These are phyloP conservation scores for Percopsis omiscomaycus DNA, from an alignment of 2,797 vertebrate genomes.

Conservation along the genomic window DNA sequence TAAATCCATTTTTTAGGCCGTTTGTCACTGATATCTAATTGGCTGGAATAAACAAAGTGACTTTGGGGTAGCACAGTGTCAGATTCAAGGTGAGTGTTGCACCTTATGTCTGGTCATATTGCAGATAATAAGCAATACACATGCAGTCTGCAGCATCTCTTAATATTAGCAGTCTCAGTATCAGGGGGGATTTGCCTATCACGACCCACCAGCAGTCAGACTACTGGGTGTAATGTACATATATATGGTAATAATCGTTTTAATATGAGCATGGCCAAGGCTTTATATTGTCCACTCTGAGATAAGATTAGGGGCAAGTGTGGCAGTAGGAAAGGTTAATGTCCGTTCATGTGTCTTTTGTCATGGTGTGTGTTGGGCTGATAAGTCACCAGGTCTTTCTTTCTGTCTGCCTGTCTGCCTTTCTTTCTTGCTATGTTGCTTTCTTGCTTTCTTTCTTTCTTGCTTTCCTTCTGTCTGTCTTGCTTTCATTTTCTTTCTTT, in stretches of 20 bases:
- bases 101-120: conserved; percentile 28
- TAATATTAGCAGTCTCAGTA: conserved; percentile 54
- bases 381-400: conserved; percentile 44
- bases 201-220: conserved; percentile 42
- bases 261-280: conserved; percentile 48
- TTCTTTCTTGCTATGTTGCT: background rate
- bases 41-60: conserved; percentile 34
- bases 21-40: conserved; percentile 41
- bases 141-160: conserved; percentile 32
- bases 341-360: conserved; percentile 47
- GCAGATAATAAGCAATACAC: conserved; percentile 36
- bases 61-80: conserved; percentile 34
- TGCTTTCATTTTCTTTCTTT: conserved; percentile 2
- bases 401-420: conserved; percentile 8
- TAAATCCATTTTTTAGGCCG: conserved; percentile 36
- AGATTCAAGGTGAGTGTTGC: conserved; percentile 56
- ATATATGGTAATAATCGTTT: conserved; percentile 47
- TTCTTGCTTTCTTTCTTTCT: conserved; percentile 3
- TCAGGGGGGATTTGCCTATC: conserved; percentile 58
- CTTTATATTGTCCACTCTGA: conserved; percentile 55
- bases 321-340: conserved; percentile 53
- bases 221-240: conserved; percentile 35
- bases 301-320: conserved; percentile 56
- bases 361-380: conserved; percentile 45
- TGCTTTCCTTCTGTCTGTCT: conserved; percentile 16